phyloP scores from a whole-genome alignment of 1,140 invertebrate species.

The Myzus persicae region DNA sequence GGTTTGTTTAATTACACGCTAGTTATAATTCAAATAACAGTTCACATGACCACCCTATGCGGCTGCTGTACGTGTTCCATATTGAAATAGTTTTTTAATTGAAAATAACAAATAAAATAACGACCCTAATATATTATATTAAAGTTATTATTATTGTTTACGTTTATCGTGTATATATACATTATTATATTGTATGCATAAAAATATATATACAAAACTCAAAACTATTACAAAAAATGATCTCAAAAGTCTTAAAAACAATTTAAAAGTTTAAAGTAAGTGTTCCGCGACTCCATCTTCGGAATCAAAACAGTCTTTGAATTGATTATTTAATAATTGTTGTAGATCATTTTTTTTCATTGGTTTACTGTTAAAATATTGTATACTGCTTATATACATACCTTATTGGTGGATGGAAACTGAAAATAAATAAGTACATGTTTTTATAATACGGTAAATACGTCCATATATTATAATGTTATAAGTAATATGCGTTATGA shows the following conservation, averaged over 20 bases:
- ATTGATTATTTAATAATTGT: neutral
- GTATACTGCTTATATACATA: neutral
- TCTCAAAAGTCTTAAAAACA: neutral
- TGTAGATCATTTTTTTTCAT: neutral
- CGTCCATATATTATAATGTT: neutral
- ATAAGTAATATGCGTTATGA: neutral
- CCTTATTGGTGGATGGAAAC: neutral
- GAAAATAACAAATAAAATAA: constrained; percentile 48
- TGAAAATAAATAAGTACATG: neutral
- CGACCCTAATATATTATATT: constrained; percentile 42
- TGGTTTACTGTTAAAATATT: neutral
- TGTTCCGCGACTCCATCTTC: neutral
- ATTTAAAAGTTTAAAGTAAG: neutral
- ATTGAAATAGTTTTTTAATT: constrained; percentile 58
- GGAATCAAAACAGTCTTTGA: neutral
- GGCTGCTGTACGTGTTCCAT: neutral
- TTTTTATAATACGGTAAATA: neutral
- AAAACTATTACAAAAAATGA: neutral
- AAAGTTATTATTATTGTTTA: neutral
- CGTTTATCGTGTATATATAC: neutral
- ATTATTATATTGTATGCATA: neutral
- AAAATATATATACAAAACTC: neutral
- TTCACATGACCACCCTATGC: neutral
- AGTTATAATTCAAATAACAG: constrained; percentile 55
- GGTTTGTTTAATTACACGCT: constrained; percentile 49